Base-by-base conservation (phyloP, 2,888 invertebrate genomes). In the Sinhomidia bicolor region DNA sequence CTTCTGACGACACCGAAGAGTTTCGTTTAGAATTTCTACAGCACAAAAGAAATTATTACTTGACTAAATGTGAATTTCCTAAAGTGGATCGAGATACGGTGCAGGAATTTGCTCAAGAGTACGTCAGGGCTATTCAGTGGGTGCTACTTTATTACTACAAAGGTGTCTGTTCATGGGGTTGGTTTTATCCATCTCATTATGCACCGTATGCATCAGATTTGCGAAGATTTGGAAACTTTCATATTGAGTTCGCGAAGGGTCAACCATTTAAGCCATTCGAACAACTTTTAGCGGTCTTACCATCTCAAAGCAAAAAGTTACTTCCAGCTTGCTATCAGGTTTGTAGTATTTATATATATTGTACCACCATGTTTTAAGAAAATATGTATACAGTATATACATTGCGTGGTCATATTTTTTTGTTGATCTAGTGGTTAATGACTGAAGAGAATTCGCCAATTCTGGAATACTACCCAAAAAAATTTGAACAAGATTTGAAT, bases 131-230 rank as follows among this genome's bases (percentile, higher is more conserved):
- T 0, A 96, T 99, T 76, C 99, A 99, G 93, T 99, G 99, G 99
- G 98, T 98, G 93, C 94, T 99, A 20, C 95, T 96, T 93, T 99
- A 99, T 94, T 99, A 99, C 94, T 99, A 98, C 94, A 96, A 97
- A 93, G 99, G 99, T 6, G 98, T 98, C 65, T 97, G 97, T 79
- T 99, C 98, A 0, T 99, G 99, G 99, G 97, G 98, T 41, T 99
- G 99, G 99, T 99, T 95, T 94, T 99, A 99, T 94, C 98, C 99
- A 0, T 97, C 98, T 93, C 99, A 99, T 94, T 99, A 99, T 94
- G 97, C 99, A 0, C 99, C 99, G 0, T 99, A 96, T 93, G 97
- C 99, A 92, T 99, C 99, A 2, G 99, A 99, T 93, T 95, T 99
- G 47, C 96, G 95, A 92, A 96, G 96, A 86, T 98, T 99, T 93